Base-by-base conservation (phyloP, 2,797 vertebrate genomes). In the Liparis tanakae region DNA sequence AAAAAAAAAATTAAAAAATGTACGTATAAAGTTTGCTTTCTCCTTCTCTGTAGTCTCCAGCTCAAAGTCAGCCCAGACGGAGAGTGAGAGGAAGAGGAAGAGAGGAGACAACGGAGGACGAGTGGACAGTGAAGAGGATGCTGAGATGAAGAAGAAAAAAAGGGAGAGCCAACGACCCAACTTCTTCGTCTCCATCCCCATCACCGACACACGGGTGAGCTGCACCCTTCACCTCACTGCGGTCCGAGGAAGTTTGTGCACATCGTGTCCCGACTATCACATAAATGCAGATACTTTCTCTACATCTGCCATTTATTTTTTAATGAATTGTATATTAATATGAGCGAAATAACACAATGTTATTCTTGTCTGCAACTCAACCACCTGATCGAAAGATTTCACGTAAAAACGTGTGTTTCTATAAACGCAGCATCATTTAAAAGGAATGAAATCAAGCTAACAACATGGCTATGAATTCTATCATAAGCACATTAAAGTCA, bases 171-270 rank as follows among this genome's bases (percentile, higher is more conserved):
- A 88, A 65, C 92, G 91, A 7, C 97, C 97, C 7, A 99, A 99
- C 93, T 99, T 98, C 86, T 99, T 99, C 83, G 76, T 99, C 10
- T 99, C 97, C 4, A 93, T 99, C 88, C 97, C 96, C 12, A 96
- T 99, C 89, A 97, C 95, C 61, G 97, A 96, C 85, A 87, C 91
- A 84, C 86, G 97, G 96, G 98, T 98, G 15, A 73, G 30, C 15
- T 50, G 10, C 10, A 14, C 30, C 44, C 0, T 17, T 55, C 15
- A n/a, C 18, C 37, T 22, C 10, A 6, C 4, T 10, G 7, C 33
- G 33, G 17, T 51, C 44, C 20, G 15, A 43, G 7, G n/a, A 17
- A 10, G 10, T 69, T 9, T 46, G 2, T 51, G 15, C 34, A 41
- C 34, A 41, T 2, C 48, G n/a, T 55, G 53, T 30, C 41, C 6